A percentile compares a stretch with the other conserved stretches of the same genome.
Evolutionary conservation across 2,888 invertebrate genomes (phyloP).

Genomic region (Sinodicranocentrus sp.): DNA sequence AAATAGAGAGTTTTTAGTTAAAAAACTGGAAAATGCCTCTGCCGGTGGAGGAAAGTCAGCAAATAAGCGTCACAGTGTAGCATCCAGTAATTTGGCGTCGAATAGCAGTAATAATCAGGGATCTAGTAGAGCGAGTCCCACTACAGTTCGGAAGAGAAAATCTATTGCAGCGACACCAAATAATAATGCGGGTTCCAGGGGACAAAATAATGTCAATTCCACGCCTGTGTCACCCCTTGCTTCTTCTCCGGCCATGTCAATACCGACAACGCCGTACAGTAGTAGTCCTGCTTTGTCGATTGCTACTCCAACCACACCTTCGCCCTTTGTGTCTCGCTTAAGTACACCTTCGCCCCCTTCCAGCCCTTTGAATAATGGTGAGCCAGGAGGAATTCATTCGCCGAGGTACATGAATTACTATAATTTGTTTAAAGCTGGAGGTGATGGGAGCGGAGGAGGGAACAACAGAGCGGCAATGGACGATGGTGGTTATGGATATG

Average conservation of each 20-base stretch:
- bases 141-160: conserved; percentile 39
- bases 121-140: background rate
- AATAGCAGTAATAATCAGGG: conserved; percentile 46
- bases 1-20: conserved; percentile 72
- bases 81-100: background rate
- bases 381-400: conserved; percentile 27
- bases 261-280: conserved; percentile 33
- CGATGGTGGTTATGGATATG: conserved; percentile 39
- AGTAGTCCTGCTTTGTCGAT: conserved; percentile 36
- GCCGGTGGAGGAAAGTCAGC: background rate
- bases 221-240: conserved; percentile 31
- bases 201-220: conserved; percentile 24
- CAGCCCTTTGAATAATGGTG: conserved; percentile 39
- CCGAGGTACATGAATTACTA: conserved; percentile 52
- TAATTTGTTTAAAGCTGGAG: conserved; percentile 46
- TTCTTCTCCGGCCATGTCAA: conserved; percentile 9
- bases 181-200: conserved; percentile 6
- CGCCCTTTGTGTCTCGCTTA: conserved; percentile 51
- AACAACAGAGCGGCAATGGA: background rate
- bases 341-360: conserved; percentile 32
- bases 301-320: conserved; percentile 45
- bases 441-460: conserved; percentile 11
- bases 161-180: conserved; percentile 34
- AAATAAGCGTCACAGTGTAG: conserved; percentile 44
- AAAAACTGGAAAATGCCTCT: conserved; percentile 65